These are phyloP conservation scores for Diadumene lineata DNA, from an alignment of 92 coral and sea anemone species.

Conservation along the genomic window DNA sequence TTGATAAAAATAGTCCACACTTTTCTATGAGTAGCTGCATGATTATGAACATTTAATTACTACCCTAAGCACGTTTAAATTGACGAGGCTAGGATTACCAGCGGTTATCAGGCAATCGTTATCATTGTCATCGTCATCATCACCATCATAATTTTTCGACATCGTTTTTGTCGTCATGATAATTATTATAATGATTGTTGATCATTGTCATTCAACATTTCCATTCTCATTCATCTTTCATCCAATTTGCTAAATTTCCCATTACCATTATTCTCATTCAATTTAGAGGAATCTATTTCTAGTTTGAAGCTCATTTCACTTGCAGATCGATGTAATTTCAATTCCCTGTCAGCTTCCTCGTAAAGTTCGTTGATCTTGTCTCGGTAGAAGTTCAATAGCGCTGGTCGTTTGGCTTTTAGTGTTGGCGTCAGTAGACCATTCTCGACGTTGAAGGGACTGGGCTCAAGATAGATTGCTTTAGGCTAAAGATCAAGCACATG, in stretches of 20 bases:
- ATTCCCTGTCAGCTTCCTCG: conserved; percentile 41
- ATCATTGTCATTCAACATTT: background rate
- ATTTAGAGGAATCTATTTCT: conserved; percentile 22
- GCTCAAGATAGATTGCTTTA: conserved; percentile 66
- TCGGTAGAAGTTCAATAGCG: conserved; percentile 53
- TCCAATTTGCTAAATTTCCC: too few relatives aligned
- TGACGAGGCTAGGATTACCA: too few relatives aligned
- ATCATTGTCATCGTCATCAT: too few relatives aligned
- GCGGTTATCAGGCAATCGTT: too few relatives aligned
- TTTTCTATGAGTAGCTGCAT: too few relatives aligned
- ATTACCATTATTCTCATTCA: conserved; percentile 3
- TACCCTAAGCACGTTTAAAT: too few relatives aligned
- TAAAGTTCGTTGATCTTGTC: conserved; percentile 56
- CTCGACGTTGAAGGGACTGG: conserved; percentile 76
- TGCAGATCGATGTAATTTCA: conserved; percentile 12
- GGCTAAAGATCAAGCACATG: conserved; percentile 40
- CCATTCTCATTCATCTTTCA: background rate
- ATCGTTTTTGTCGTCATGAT: too few relatives aligned
- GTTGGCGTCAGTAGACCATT: conserved; percentile 85
- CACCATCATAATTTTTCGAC: too few relatives aligned
- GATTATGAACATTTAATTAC: too few relatives aligned
- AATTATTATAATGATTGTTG: too few relatives aligned
- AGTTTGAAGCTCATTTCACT: conserved; percentile 36
- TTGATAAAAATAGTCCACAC: too few relatives aligned
- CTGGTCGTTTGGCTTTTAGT: conserved; percentile 70